Conservation (phyloP, 2,888 invertebrate genomes). For the Parochlus steinenii region DNA sequence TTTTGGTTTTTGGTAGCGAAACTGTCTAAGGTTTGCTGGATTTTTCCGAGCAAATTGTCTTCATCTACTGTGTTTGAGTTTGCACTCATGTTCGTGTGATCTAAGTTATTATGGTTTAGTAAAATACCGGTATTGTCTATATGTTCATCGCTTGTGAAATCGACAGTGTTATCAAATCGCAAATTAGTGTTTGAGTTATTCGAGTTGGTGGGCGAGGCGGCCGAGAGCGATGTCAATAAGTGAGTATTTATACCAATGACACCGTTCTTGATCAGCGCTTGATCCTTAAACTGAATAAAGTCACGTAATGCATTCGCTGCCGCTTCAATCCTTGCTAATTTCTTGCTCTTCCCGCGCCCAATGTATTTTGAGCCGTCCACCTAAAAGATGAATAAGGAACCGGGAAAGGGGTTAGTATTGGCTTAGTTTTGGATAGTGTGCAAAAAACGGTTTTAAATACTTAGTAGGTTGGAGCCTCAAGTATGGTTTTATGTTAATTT, state of each 20-base stretch:
- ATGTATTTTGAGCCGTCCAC: constrained; percentile 39
- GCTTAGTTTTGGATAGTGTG: too few relatives aligned
- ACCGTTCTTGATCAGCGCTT: constrained; percentile 12
- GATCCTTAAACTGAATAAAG: constrained; percentile 39
- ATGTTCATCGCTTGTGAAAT: constrained; percentile 36
- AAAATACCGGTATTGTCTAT: constrained; percentile 23
- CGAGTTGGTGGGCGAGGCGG: constrained; percentile 18
- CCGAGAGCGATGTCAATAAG: constrained; percentile 7
- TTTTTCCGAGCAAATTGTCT: constrained; percentile 12
- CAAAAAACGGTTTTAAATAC: not conserved
- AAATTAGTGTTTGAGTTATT: constrained; percentile 18
- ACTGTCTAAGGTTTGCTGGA: constrained; percentile 12
- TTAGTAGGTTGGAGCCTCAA: not conserved
- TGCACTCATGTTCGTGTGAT: constrained; percentile 7
- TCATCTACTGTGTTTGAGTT: constrained; percentile 12
- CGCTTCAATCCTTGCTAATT: constrained; percentile 37
- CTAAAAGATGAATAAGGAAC: constrained; percentile 20
- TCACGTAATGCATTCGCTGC: constrained; percentile 38
- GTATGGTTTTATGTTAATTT: too few relatives aligned
- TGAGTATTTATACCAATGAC: constrained; percentile 17
- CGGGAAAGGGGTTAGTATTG: not conserved
- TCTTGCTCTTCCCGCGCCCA: constrained; percentile 39
- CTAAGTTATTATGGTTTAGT: constrained; percentile 8
- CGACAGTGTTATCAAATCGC: constrained; percentile 26
- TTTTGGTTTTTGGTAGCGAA: constrained; percentile 11